Conservation (phyloP, 2,797 vertebrate species). For the Chrosomus eos region DNA sequence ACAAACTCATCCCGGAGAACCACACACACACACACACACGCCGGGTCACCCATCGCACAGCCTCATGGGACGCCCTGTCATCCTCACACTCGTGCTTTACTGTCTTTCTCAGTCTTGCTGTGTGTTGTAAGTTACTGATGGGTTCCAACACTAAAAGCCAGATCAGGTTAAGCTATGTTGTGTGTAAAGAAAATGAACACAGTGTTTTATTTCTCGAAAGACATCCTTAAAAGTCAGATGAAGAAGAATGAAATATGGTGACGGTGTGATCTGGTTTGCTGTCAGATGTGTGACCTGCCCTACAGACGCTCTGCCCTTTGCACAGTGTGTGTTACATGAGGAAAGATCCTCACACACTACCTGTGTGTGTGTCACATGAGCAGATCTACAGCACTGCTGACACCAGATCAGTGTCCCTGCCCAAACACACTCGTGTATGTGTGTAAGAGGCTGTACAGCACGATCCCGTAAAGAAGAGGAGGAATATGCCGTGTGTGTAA, state of each 20-base stretch:
- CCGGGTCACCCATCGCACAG: conserved; percentile 62
- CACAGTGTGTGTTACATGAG: not conserved
- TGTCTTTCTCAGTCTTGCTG: not conserved
- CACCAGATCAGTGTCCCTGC: conserved; percentile 26
- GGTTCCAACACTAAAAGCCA: not conserved
- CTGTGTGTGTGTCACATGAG: conserved; percentile 26
- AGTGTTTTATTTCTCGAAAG: not conserved
- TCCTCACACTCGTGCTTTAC: conserved; percentile 46
- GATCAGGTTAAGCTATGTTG: not conserved
- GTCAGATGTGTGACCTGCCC: conserved; percentile 16
- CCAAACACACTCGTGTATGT: conserved; percentile 17
- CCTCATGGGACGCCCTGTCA: conserved; percentile 70
- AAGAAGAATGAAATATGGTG: not conserved
- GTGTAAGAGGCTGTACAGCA: conserved; percentile 36
- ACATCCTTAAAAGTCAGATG: not conserved
- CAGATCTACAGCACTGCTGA: conserved; percentile 16
- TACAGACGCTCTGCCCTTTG: conserved; percentile 39
- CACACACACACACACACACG: conserved; percentile 44
- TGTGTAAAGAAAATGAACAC: not conserved
- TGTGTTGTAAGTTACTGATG: conserved; percentile 1
- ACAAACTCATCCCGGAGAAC: conserved; percentile 65
- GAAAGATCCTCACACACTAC: conserved; percentile 2
- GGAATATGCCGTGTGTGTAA: not conserved
- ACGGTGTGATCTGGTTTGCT: not conserved
- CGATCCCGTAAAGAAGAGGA: conserved; percentile 5